phyloP scores from a whole-genome alignment of 2,888 invertebrate genomes.

The Cinara cedri region DNA sequence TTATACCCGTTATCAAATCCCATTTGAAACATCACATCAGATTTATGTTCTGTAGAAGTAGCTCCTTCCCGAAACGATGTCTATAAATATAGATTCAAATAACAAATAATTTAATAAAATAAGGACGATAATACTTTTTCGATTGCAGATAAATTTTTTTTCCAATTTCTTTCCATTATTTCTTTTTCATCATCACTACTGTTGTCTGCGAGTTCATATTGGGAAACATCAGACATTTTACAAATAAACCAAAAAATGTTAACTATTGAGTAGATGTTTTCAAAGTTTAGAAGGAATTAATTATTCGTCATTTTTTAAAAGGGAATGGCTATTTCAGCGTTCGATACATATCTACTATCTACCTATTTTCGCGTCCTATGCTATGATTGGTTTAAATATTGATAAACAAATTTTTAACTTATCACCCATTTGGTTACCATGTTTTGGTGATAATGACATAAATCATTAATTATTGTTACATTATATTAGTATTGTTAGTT shows the following conservation, averaged over 20 bases:
- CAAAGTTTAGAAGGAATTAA: no score
- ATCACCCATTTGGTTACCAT: no score
- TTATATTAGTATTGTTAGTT: no score
- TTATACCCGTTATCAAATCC: conserved; percentile 44
- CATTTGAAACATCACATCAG: conserved; percentile 41
- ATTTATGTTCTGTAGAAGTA: conserved; percentile 1
- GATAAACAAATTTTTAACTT: no score
- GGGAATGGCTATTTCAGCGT: no score
- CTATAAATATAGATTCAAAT: background rate
- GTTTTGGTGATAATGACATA: no score
- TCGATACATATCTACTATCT: no score
- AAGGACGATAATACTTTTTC: conserved; percentile 27
- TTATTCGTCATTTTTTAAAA: no score
- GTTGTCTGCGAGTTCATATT: background rate
- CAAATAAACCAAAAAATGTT: background rate
- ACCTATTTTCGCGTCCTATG: no score
- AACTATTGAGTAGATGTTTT: no score
- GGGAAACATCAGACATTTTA: background rate
- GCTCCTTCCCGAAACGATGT: conserved; percentile 39
- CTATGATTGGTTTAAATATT: no score
- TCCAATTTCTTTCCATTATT: conserved; percentile 49
- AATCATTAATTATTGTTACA: no score
- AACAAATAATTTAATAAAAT: background rate
- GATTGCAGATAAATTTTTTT: conserved; percentile 14
- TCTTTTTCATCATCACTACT: conserved; percentile 51